phyloP scores from a whole-genome alignment of 2,888 invertebrate species.

The Bhutanitis thaidina region DNA sequence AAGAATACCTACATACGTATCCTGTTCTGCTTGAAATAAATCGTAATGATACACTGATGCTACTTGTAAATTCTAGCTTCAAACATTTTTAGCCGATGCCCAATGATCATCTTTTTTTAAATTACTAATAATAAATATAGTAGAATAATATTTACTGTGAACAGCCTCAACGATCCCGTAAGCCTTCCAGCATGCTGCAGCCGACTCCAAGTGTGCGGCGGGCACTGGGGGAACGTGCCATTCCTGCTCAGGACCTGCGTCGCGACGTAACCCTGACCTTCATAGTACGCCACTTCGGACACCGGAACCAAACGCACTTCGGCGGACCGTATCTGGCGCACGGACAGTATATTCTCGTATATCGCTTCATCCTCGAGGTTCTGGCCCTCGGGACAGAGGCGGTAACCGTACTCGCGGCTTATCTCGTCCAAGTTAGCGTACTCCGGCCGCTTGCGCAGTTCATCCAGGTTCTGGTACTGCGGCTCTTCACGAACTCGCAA shows the following conservation, averaged over 20 bases:
- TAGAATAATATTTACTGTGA: constrained; percentile 58
- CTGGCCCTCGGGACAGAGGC: constrained; percentile 75
- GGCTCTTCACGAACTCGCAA: constrained; percentile 68
- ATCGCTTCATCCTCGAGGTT: constrained; percentile 76
- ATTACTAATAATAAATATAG: not conserved
- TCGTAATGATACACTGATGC: constrained; percentile 30
- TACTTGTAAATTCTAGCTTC: not conserved
- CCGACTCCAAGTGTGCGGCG: constrained; percentile 73
- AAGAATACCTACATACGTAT: constrained; percentile 46
- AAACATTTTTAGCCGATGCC: not conserved
- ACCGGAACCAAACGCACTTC: constrained; percentile 77
- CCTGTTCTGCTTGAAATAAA: constrained; percentile 51
- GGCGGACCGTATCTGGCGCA: constrained; percentile 73
- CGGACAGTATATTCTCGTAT: constrained; percentile 74
- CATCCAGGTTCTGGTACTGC: constrained; percentile 71
- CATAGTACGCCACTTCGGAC: constrained; percentile 73
- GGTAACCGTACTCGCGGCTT: constrained; percentile 74
- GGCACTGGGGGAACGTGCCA: constrained; percentile 74
- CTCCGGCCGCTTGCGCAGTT: constrained; percentile 70
- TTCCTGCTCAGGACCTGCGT: constrained; percentile 73
- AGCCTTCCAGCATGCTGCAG: constrained; percentile 62
- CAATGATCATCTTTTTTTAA: not conserved
- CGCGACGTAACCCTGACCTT: constrained; percentile 73
- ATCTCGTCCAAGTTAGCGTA: constrained; percentile 75
- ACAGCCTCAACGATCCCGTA: constrained; percentile 61